phyloP scores from a whole-genome alignment of 2,113 vertebrate genomes.

The Chaetura pelagica region DNA sequence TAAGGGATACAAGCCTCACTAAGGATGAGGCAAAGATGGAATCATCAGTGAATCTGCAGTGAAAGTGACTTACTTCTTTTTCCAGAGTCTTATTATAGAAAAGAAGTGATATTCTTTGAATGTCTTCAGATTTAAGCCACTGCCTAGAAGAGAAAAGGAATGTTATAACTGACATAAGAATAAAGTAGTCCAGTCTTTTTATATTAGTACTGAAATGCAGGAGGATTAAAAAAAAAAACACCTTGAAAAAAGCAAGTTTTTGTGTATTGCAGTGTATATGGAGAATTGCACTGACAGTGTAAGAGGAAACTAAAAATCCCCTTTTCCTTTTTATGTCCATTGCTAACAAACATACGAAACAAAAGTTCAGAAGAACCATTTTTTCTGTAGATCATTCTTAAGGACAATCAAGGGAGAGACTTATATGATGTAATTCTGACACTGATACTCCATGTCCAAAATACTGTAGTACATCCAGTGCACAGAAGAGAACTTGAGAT shows the following conservation, averaged over 20 bases:
- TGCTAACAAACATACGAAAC: neutral
- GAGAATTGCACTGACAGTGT: neutral
- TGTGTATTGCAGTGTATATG: neutral
- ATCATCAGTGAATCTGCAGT: neutral
- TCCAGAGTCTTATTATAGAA: conserved; percentile 96
- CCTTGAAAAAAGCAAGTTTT: neutral
- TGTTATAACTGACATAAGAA: neutral
- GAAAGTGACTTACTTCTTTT: conserved; percentile 88
- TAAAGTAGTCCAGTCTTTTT: neutral
- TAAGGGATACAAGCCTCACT: neutral
- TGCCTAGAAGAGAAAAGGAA: conserved; percentile 81
- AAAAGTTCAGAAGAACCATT: neutral
- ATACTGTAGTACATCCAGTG: neutral
- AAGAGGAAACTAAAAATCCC: neutral
- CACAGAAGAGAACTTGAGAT: neutral
- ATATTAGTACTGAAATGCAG: neutral
- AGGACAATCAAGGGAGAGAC: neutral
- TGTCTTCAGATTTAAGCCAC: conserved; percentile 98
- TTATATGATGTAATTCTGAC: neutral
- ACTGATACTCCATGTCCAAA: neutral
- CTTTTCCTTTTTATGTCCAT: neutral
- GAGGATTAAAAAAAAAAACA: neutral
- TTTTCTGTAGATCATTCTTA: neutral
- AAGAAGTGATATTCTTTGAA: conserved; percentile 96
- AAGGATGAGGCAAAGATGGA: neutral